Conservation (phyloP, 2,113 vertebrate genomes). For the Gadus macrocephalus region DNA sequence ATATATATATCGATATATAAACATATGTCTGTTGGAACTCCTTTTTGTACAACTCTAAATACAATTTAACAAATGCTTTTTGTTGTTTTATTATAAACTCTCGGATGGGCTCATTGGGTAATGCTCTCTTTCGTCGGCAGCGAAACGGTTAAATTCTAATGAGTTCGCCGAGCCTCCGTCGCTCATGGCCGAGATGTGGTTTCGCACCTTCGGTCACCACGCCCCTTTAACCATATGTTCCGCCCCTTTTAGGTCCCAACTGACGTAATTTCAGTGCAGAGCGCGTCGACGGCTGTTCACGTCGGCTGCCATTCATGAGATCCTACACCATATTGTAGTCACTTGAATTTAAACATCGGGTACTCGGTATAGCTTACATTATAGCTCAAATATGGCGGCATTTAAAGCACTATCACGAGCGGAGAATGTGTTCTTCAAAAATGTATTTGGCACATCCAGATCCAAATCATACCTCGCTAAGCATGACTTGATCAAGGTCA, state of each 20-base stretch:
- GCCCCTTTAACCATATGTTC: not conserved
- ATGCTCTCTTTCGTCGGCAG: not conserved
- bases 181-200: not conserved
- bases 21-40: too few relatives aligned
- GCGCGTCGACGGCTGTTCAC: not conserved
- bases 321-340: not conserved
- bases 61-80: too few relatives aligned
- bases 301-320: not conserved
- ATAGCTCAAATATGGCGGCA: conserved; percentile 65
- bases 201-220: too few relatives aligned
- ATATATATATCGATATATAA: too few relatives aligned
- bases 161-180: conserved; percentile 40
- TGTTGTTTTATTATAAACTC: too few relatives aligned
- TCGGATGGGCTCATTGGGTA: too few relatives aligned
- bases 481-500: conserved; percentile 64
- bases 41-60: too few relatives aligned
- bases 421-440: conserved; percentile 56
- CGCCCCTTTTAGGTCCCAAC: conserved; percentile 12
- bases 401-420: conserved; percentile 58
- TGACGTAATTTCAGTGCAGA: conserved; percentile 17
- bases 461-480: conserved; percentile 30
- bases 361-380: conserved; percentile 8
- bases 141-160: conserved; percentile 56
- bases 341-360: not conserved
- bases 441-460: conserved; percentile 40